phyloP scores from a whole-genome alignment of 2,888 invertebrate genomes.

The Caenorhabditis wallacei region DNA sequence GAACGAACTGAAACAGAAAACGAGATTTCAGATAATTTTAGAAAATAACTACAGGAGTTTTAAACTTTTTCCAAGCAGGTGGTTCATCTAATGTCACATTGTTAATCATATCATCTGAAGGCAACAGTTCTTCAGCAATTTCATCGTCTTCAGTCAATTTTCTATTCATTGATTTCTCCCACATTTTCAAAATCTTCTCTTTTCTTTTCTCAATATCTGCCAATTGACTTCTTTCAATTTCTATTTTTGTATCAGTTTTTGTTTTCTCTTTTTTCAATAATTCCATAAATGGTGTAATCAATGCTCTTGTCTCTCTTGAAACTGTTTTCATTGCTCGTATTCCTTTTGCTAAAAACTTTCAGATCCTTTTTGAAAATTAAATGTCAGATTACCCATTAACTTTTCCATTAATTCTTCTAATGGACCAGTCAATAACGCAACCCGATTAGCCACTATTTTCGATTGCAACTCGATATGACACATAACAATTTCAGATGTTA shows the following conservation, averaged over 20 bases:
- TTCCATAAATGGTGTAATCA: slow-evolving; percentile 68
- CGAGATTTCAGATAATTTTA: not conserved
- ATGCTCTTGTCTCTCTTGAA: slow-evolving; percentile 54
- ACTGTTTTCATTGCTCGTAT: slow-evolving; percentile 62
- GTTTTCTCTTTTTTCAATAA: slow-evolving; percentile 59
- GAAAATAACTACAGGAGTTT: slow-evolving; percentile 35
- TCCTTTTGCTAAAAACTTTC: slow-evolving; percentile 61
- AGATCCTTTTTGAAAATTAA: too few relatives aligned
- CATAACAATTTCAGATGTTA: slow-evolving; percentile 74
- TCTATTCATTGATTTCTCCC: slow-evolving; percentile 62
- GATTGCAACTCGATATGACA: slow-evolving; percentile 79
- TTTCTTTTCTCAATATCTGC: slow-evolving; percentile 51
- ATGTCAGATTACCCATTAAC: slow-evolving; percentile 70
- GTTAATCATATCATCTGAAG: slow-evolving; percentile 35
- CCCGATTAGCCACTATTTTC: slow-evolving; percentile 74
- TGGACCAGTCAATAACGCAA: slow-evolving; percentile 77
- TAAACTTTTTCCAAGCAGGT: slow-evolving; percentile 69
- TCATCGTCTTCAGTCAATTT: slow-evolving; percentile 49
- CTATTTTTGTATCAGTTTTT: slow-evolving; percentile 41
- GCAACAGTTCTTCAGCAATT: slow-evolving; percentile 36
- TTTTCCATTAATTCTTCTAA: slow-evolving; percentile 76
- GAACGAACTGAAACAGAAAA: slow-evolving; percentile 61
- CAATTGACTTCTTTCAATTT: slow-evolving; percentile 48
- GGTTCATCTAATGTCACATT: slow-evolving; percentile 47
- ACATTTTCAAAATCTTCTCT: slow-evolving; percentile 49